These are phyloP conservation scores for Galleria mellonella DNA, from an alignment of 1,140 invertebrate genomes.

Conservation along the genomic window DNA sequence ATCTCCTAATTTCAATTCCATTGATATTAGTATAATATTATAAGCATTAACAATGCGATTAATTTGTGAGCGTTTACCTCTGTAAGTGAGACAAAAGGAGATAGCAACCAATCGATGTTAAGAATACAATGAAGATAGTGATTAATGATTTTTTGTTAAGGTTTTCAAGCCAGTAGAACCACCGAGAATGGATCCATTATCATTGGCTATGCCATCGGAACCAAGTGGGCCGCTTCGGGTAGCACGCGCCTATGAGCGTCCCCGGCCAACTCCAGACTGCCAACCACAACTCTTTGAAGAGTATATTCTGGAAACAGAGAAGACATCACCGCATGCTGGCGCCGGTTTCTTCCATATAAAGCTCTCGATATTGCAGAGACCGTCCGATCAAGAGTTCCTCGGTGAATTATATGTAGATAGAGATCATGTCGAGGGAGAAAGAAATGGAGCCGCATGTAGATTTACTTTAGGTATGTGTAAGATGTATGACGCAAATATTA, in stretches of 20 bases:
- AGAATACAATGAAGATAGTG: too few relatives aligned
- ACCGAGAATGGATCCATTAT: conserved; percentile 61
- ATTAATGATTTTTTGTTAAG: conserved; percentile 33
- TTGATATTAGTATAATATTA: too few relatives aligned
- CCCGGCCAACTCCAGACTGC: conserved; percentile 83
- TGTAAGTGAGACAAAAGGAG: too few relatives aligned
- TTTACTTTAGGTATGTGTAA: conserved; percentile 77
- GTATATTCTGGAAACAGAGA: conserved; percentile 90
- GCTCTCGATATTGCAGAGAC: conserved; percentile 88
- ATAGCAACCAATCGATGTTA: too few relatives aligned
- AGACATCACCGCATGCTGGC: conserved; percentile 68
- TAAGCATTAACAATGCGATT: too few relatives aligned
- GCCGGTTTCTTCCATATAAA: conserved; percentile 87
- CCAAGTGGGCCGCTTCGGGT: conserved; percentile 44
- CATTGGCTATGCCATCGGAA: conserved; percentile 47
- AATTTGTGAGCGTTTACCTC: too few relatives aligned
- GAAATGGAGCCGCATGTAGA: conserved; percentile 88
- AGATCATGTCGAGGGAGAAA: conserved; percentile 86
- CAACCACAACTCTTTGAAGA: conserved; percentile 90
- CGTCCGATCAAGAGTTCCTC: conserved; percentile 89
- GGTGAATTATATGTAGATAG: conserved; percentile 93
- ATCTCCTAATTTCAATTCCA: too few relatives aligned
- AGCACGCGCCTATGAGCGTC: conserved; percentile 77
- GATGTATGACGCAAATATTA: too few relatives aligned
- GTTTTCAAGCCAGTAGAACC: conserved; percentile 66